These are phyloP conservation scores for Drosophila anceps DNA, from an alignment of 2,888 invertebrate genomes.

Conservation along the genomic window DNA sequence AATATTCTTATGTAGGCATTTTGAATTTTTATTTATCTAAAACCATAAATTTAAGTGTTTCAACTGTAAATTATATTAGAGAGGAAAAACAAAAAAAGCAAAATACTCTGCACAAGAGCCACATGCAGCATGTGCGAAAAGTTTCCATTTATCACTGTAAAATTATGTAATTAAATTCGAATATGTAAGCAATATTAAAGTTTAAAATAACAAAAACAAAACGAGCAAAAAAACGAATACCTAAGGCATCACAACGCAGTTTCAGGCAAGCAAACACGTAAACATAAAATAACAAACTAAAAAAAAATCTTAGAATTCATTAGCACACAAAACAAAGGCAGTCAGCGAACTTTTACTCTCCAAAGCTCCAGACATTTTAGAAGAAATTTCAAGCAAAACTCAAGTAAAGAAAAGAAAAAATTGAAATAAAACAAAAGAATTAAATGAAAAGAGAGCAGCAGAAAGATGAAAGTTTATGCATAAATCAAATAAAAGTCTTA, in stretches of 20 bases:
- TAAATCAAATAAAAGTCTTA: slow-evolving; percentile 76
- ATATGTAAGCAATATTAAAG: slow-evolving; percentile 76
- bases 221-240: slow-evolving; percentile 20
- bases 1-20: slow-evolving; percentile 62
- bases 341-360: slow-evolving; percentile 52
- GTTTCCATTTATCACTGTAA: slow-evolving; percentile 70
- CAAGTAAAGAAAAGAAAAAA: slow-evolving; percentile 19
- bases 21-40: slow-evolving; percentile 66
- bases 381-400: slow-evolving; percentile 58
- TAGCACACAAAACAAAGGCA: slow-evolving; percentile 52
- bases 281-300: slow-evolving; percentile 18
- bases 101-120: slow-evolving; percentile 29
- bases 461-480: slow-evolving; percentile 63
- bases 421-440: slow-evolving; percentile 16
- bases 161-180: slow-evolving; percentile 71
- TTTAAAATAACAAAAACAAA: slow-evolving; percentile 52
- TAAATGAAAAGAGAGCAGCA: slow-evolving; percentile 40
- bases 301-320: slow-evolving; percentile 50
- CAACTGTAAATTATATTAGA: slow-evolving; percentile 71
- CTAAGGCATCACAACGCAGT: slow-evolving; percentile 51
- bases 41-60: slow-evolving; percentile 65
- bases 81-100: slow-evolving; percentile 38
- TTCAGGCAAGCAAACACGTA: slow-evolving; percentile 51
- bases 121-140: slow-evolving; percentile 57
- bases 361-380: slow-evolving; percentile 66